phyloP scores from a whole-genome alignment of 1,140 invertebrate genomes.

The Scaptomyza montana region DNA sequence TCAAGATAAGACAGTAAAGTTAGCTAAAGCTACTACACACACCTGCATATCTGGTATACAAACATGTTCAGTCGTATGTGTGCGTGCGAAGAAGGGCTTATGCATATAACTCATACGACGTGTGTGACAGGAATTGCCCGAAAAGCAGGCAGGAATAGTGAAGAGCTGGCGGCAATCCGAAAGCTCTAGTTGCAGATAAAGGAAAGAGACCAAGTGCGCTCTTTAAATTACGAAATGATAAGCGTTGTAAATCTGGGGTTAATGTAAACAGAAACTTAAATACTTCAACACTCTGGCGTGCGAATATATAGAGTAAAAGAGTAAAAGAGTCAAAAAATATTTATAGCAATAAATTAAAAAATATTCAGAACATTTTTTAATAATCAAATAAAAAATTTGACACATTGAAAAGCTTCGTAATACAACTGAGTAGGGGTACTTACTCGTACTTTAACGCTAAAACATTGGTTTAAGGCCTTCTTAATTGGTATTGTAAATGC shows the following conservation, averaged over 20 bases:
- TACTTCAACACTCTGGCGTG: too few relatives aligned
- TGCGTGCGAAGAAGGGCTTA: conserved; percentile 40
- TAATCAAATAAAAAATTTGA: too few relatives aligned
- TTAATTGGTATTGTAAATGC: conserved; percentile 57
- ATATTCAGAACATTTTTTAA: too few relatives aligned
- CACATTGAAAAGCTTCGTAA: too few relatives aligned
- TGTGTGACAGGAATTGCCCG: conserved; percentile 52
- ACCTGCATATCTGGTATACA: conserved; percentile 18
- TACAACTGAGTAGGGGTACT: neutral
- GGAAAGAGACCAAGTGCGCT: neutral
- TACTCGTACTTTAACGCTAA: conserved; percentile 36
- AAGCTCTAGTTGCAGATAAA: neutral
- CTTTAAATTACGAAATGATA: conserved; percentile 9
- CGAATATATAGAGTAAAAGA: too few relatives aligned
- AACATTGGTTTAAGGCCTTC: conserved; percentile 40
- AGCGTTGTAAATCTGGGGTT: too few relatives aligned
- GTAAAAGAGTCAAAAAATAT: too few relatives aligned
- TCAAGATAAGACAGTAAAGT: conserved; percentile 57
- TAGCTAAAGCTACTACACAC: conserved; percentile 34
- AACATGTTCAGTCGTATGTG: neutral
- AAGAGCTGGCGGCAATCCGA: conserved; percentile 8
- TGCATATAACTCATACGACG: conserved; percentile 59
- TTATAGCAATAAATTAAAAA: too few relatives aligned
- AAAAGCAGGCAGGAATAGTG: neutral
- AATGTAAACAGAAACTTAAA: too few relatives aligned